Evolutionary conservation across 2,888 invertebrate species (phyloP).

Genomic region (Axea sp.): DNA sequence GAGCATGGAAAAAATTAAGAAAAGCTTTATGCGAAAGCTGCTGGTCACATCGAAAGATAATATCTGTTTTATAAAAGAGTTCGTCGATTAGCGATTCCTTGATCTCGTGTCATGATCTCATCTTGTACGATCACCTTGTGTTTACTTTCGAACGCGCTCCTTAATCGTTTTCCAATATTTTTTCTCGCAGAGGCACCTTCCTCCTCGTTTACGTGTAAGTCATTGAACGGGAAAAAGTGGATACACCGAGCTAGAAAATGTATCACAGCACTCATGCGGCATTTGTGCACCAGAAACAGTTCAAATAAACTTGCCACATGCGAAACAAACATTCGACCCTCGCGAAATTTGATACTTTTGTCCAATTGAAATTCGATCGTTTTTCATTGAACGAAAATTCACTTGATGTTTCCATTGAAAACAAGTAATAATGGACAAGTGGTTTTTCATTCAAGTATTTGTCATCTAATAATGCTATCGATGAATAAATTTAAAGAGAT

Average conservation of each 20-base stretch:
- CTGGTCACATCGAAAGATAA: too few relatives aligned
- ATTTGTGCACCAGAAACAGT: constrained; percentile 3
- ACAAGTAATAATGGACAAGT: constrained; percentile 1
- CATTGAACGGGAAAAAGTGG: constrained; percentile 41
- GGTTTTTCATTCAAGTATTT: neutral
- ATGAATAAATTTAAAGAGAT: too few relatives aligned
- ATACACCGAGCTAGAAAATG: constrained; percentile 2
- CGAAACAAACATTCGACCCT: constrained; percentile 20
- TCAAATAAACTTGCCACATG: constrained; percentile 20
- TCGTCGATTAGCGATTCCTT: constrained; percentile 19
- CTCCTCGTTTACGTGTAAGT: constrained; percentile 12
- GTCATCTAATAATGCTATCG: too few relatives aligned
- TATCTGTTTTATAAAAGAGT: constrained; percentile 11
- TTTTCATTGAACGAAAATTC: constrained; percentile 27
- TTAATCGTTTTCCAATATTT: constrained; percentile 54
- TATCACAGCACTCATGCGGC: neutral
- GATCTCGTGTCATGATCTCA: constrained; percentile 26
- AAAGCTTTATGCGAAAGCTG: too few relatives aligned
- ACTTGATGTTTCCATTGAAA: constrained; percentile 18
- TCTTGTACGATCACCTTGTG: constrained; percentile 24
- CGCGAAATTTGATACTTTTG: constrained; percentile 26
- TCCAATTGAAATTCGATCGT: constrained; percentile 21
- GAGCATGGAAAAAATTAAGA: too few relatives aligned
- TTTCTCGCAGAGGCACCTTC: constrained; percentile 12
- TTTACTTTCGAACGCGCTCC: constrained; percentile 20